phyloP scores from a whole-genome alignment of 2,888 invertebrate genomes.

The Dusona sp. region DNA sequence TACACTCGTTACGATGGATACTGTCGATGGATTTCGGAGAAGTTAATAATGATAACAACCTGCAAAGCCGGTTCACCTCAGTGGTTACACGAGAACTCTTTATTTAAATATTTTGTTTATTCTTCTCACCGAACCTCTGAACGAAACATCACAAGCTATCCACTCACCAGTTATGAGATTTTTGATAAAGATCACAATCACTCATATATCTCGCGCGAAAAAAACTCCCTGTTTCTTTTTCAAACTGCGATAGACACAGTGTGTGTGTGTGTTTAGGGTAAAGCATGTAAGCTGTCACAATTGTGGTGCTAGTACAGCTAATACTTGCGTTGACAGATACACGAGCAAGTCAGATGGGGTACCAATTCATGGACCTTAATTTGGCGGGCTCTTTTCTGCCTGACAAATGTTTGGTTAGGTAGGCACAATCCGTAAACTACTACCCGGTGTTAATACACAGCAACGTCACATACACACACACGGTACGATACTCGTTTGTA shows the following conservation, averaged over 20 bases:
- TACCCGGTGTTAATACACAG: slow-evolving; percentile 5
- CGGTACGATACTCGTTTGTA: slow-evolving; percentile 49
- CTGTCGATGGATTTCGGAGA: background rate
- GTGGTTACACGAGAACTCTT: background rate
- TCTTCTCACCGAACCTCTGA: background rate
- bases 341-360: background rate
- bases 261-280: too few relatives aligned
- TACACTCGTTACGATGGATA: background rate
- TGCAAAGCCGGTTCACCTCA: background rate
- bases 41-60: background rate
- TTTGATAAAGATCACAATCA: slow-evolving; percentile 9
- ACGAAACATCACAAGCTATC: background rate
- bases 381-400: slow-evolving; percentile 33
- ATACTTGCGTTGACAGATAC: background rate
- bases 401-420: slow-evolving; percentile 15
- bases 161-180: slow-evolving; percentile 4
- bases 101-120: background rate
- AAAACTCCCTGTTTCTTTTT: background rate
- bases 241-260: background rate
- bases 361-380: background rate
- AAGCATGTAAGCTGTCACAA: slow-evolving; percentile 11
- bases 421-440: slow-evolving; percentile 3
- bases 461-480: slow-evolving; percentile 43
- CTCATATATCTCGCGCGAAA: background rate
- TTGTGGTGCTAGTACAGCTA: background rate